These are phyloP conservation scores for Tipula vernalis DNA, from an alignment of 2,888 invertebrate species.

Conservation along the genomic window DNA sequence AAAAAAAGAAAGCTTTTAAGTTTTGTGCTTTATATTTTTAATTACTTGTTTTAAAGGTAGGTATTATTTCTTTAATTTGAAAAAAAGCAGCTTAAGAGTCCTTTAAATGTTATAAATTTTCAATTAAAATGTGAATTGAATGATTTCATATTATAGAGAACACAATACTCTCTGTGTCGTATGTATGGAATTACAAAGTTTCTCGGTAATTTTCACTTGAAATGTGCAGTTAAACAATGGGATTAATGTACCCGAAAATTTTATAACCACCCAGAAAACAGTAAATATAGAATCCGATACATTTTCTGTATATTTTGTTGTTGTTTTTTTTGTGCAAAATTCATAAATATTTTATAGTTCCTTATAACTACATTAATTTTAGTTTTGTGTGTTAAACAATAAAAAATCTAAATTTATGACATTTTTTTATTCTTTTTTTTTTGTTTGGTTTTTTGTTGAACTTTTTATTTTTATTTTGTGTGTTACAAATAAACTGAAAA, in stretches of 20 bases:
- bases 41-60: neutral
- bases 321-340: neutral
- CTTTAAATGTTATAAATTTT: neutral
- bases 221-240: neutral
- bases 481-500: neutral
- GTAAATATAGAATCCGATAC: neutral
- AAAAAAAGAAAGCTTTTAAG: neutral
- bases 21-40: neutral
- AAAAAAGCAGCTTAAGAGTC: neutral
- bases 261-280: neutral
- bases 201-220: neutral
- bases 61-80: neutral
- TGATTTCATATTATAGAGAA: neutral
- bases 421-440: neutral
- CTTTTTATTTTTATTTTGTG: neutral
- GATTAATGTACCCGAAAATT: neutral
- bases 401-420: neutral
- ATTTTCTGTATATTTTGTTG: neutral
- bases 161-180: no score
- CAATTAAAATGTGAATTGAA: neutral
- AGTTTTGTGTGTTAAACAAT: neutral
- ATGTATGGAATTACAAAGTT: neutral
- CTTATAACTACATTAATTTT: neutral
- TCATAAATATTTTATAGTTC: neutral
- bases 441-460: neutral